phyloP scores from a whole-genome alignment of 2,888 invertebrate species.

The Tinea trinotella region DNA sequence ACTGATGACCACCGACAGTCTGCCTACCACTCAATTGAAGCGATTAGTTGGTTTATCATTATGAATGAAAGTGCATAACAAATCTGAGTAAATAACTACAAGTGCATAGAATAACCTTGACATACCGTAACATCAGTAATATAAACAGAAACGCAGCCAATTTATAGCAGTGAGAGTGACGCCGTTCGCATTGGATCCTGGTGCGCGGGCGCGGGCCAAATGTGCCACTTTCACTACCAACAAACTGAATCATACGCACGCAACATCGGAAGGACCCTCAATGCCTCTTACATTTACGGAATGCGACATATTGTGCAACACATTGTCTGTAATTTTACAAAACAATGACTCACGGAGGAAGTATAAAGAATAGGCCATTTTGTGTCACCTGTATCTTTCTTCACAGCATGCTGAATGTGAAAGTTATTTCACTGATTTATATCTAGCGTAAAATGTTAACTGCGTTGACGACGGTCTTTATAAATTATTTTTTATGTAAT shows the following conservation, averaged over 20 bases:
- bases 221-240: slow-evolving; percentile 60
- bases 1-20: too few species aligned
- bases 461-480: slow-evolving; percentile 1
- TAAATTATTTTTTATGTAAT: slow-evolving; percentile 10
- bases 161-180: slow-evolving; percentile 41
- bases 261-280: slow-evolving; percentile 47
- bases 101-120: background rate
- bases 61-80: too few species aligned
- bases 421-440: slow-evolving; percentile 7
- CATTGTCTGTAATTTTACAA: slow-evolving; percentile 32
- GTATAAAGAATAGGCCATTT: slow-evolving; percentile 1
- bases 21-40: too few species aligned
- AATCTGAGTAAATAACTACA: too few species aligned
- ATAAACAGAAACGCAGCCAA: slow-evolving; percentile 27
- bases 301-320: slow-evolving; percentile 51
- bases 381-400: slow-evolving; percentile 2
- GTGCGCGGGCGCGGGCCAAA: slow-evolving; percentile 27
- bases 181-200: slow-evolving; percentile 9
- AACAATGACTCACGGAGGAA: slow-evolving; percentile 26
- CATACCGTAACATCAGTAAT: background rate
- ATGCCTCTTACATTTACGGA: slow-evolving; percentile 28
- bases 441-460: slow-evolving; percentile 4
- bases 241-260: slow-evolving; percentile 39
- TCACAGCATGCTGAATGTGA: background rate
- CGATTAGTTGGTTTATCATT: too few species aligned